phyloP scores from a whole-genome alignment of 1,140 invertebrate genomes.

The Drosophila truncata region DNA sequence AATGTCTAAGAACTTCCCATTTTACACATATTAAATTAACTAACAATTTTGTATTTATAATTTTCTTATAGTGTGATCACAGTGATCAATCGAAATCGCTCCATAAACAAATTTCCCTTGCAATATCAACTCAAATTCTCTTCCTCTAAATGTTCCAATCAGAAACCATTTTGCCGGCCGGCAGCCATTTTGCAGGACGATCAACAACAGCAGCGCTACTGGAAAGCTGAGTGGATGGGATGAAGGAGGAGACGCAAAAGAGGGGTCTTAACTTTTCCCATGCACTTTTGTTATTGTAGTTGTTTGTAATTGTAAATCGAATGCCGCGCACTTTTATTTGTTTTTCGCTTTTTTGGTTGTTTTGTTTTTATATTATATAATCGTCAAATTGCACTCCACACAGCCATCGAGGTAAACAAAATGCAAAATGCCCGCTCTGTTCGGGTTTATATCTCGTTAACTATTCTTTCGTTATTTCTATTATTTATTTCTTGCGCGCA shows the following conservation, averaged over 20 bases:
- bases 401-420: conserved; percentile 57
- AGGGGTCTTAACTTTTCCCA: conserved; percentile 51
- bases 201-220: conserved; percentile 20
- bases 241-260: conserved; percentile 30
- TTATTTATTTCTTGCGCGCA: conserved; percentile 26
- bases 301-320: conserved; percentile 70
- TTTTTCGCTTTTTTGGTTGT: conserved; percentile 10
- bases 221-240: neutral
- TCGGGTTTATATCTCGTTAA: conserved; percentile 20
- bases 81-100: no score
- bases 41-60: no score
- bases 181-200: conserved; percentile 44
- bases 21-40: neutral
- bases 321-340: conserved; percentile 67
- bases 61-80: no score
- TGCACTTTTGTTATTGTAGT: conserved; percentile 53
- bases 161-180: conserved; percentile 37
- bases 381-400: conserved; percentile 57
- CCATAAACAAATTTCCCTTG: neutral
- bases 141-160: neutral
- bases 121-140: neutral
- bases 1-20: neutral
- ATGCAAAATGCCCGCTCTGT: conserved; percentile 48
- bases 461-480: conserved; percentile 19
- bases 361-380: conserved; percentile 44